Evolutionary conservation across 2,797 vertebrate species (phyloP), one percentile per base, ranked within the genome.

Genomic region (Amazona ochrocephala): DNA sequence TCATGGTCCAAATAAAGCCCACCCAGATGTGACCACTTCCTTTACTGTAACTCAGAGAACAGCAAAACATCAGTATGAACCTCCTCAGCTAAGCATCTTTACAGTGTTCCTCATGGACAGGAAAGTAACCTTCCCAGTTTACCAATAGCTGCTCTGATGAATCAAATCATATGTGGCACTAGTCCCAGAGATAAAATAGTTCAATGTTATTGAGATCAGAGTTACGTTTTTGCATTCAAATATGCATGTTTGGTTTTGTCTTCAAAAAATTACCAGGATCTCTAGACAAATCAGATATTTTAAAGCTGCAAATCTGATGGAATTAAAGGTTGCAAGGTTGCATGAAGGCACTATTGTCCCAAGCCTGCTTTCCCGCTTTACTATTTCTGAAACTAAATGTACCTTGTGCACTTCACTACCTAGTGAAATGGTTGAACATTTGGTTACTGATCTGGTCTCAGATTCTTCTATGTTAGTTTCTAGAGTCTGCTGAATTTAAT

Each of bases 21-120:
- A 91, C 76, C 37, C 76, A 89, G 76, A 92, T 81, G 92, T 85
- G 87, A 77, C 87, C 82, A 78, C 76, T 94, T 96, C 92, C 84
- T 85, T 81, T 92, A 75, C 42, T 61, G 79, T 66, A 91, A 89
- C 13, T 61, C 53, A 75, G 48, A 87, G 44, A 93, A 77, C 27
- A 34, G 44, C 2, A 6, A 92, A 93, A 84, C 14, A 67, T 30
- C 45, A 65, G 6, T n/a, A 34, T 53, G 13, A 78, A 17, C 42
- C 83, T 90, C 78, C 78, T 65, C 42, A 78, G 50, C 26, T 34
- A 88, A 92, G 30, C 64, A 71, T 74, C 48, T 83, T 82, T 42
- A 29, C 47, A 71, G 10, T 48, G 14, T 45, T 84, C 37, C 41
- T 84, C 20, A 47, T 29, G 12, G 18, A 41, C 3, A 70, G 5